phyloP scores from a whole-genome alignment of 2,113 vertebrate genomes.

The Callorhinus ursinus region DNA sequence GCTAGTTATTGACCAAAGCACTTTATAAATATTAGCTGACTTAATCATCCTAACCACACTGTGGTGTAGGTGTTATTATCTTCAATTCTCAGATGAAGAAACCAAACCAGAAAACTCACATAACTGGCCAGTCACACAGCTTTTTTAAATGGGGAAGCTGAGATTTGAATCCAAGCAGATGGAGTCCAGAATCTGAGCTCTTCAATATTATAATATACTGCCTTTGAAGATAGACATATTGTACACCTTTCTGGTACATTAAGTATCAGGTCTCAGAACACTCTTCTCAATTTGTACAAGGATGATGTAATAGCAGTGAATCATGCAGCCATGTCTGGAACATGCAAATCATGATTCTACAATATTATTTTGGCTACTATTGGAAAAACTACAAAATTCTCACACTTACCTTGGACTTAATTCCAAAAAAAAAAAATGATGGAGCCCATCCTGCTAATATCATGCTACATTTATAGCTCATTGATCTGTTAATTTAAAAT shows the following conservation, averaged over 20 bases:
- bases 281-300: neutral
- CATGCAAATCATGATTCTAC: neutral
- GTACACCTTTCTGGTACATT: neutral
- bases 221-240: neutral
- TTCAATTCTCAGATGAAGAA: neutral
- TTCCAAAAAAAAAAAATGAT: neutral
- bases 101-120: neutral
- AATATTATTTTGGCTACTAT: neutral
- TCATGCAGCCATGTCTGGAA: neutral
- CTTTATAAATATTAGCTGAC: neutral
- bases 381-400: neutral
- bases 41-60: neutral
- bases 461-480: neutral
- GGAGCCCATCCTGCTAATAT: neutral
- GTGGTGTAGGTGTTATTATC: neutral
- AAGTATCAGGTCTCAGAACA: neutral
- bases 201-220: neutral
- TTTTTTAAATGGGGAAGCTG: neutral
- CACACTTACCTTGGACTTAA: neutral
- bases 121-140: neutral
- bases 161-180: neutral
- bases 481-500: slow-evolving; percentile 41
- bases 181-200: neutral
- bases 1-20: neutral
- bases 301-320: neutral